A percentile compares a stretch with the other conserved stretches of the same genome.
These are phyloP conservation scores for Oxyscelio sp. DNA, from an alignment of 2,888 invertebrate genomes.

Conservation along the genomic window DNA sequence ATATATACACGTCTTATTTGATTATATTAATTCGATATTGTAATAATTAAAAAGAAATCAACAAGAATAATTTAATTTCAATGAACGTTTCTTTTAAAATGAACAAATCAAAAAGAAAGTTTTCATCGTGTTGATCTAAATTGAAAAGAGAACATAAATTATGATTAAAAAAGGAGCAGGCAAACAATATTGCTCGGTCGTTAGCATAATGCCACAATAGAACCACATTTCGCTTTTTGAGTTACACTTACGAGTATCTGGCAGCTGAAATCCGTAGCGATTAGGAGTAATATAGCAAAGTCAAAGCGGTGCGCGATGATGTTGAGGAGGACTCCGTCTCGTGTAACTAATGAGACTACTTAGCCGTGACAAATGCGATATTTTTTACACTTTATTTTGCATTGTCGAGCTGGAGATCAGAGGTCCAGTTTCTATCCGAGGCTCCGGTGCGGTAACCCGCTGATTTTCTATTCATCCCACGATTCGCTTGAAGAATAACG, in stretches of 20 bases:
- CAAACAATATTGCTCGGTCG: conserved; percentile 40
- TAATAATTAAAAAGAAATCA: too few species aligned
- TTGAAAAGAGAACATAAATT: conserved; percentile 25
- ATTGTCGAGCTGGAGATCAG: conserved; percentile 71
- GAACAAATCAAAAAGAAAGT: too few species aligned
- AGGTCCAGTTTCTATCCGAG: conserved; percentile 75
- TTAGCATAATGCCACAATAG: conserved; percentile 60
- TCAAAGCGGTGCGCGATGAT: conserved; percentile 63
- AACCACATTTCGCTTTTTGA: conserved; percentile 56
- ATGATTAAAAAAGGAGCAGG: conserved; percentile 44
- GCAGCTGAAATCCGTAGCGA: conserved; percentile 68
- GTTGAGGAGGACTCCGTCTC: conserved; percentile 69
- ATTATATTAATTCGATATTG: too few species aligned
- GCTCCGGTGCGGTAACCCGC: conserved; percentile 73
- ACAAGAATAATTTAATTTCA: too few species aligned
- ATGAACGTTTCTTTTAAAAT: too few species aligned
- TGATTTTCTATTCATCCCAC: conserved; percentile 77
- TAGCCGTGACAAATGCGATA: conserved; percentile 77
- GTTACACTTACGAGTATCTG: conserved; percentile 68
- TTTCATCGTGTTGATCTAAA: conserved; percentile 9
- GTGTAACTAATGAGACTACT: conserved; percentile 78
- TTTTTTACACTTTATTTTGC: conserved; percentile 70
- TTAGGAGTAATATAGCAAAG: conserved; percentile 67
- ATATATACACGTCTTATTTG: too few species aligned
- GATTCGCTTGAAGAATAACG: conserved; percentile 68